phyloP scores from a whole-genome alignment of 2,113 vertebrate genomes.

The Mobula birostris region DNA sequence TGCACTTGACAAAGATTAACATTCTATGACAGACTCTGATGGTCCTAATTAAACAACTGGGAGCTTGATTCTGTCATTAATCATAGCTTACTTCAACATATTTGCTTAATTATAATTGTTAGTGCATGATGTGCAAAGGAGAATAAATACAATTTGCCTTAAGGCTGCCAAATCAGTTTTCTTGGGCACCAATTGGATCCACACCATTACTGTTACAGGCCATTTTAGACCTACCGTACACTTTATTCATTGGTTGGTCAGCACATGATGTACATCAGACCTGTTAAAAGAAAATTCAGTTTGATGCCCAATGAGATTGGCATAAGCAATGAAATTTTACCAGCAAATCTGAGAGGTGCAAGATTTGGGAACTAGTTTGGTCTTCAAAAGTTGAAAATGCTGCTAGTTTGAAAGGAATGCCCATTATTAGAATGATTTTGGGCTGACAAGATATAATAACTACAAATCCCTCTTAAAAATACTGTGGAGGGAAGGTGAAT shows the following conservation, averaged over 20 bases:
- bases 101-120: constrained; percentile 23
- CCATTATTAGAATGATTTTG: neutral
- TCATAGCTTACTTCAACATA: neutral
- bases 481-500: neutral
- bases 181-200: neutral
- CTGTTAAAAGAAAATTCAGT: neutral
- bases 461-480: neutral
- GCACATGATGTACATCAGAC: neutral
- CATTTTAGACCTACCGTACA: neutral
- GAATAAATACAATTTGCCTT: constrained; percentile 26
- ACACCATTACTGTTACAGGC: neutral
- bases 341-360: constrained; percentile 11
- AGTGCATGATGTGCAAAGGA: constrained; percentile 21
- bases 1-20: constrained; percentile 11
- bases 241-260: neutral
- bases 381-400: constrained; percentile 24
- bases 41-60: neutral
- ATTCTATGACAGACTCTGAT: neutral
- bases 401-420: constrained; percentile 15
- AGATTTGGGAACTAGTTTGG: constrained; percentile 6
- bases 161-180: constrained; percentile 13
- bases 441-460: constrained; percentile 2
- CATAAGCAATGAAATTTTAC: neutral
- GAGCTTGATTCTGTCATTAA: neutral
- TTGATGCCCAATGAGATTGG: neutral